Conservation (phyloP, 1,140 invertebrate genomes). For the Lepidurus arcticus region DNA sequence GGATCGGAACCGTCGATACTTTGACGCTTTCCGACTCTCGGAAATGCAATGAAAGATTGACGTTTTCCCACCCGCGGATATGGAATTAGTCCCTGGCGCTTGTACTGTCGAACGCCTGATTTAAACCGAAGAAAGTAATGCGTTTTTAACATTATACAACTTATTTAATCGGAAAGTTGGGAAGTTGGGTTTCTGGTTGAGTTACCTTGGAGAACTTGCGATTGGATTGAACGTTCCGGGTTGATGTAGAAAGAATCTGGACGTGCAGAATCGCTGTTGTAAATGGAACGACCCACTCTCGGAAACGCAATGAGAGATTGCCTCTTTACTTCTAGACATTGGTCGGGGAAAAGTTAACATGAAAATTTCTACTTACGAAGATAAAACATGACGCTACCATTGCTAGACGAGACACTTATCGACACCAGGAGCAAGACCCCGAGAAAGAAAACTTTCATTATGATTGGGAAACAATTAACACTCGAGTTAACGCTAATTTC, state of each 20-base stretch:
- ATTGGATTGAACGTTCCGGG: not conserved
- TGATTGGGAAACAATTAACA: not conserved
- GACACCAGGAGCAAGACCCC: not conserved
- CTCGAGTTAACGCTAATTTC: not conserved
- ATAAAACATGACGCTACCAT: not conserved
- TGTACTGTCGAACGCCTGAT: not conserved
- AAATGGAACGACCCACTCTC: slow-evolving; percentile 28
- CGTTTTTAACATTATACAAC: not conserved
- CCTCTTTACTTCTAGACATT: slow-evolving; percentile 23
- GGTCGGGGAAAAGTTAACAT: not conserved
- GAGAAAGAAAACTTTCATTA: not conserved
- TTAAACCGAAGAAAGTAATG: not conserved
- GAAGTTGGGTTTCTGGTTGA: not conserved
- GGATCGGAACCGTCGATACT: not conserved
- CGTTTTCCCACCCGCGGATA: slow-evolving; percentile 34
- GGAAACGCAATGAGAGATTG: slow-evolving; percentile 34
- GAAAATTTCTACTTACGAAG: not conserved
- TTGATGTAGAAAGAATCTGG: not conserved
- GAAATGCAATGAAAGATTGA: slow-evolving; percentile 33
- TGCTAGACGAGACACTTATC: not conserved
- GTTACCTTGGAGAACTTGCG: not conserved
- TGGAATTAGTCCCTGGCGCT: slow-evolving; percentile 33
- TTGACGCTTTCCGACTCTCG: slow-evolving; percentile 27
- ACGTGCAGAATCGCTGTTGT: not conserved
- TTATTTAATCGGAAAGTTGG: too few relatives aligned